Evolutionary conservation across 2,888 invertebrate genomes (phyloP).

Genomic region (Drosophila austrosaltans): DNA sequence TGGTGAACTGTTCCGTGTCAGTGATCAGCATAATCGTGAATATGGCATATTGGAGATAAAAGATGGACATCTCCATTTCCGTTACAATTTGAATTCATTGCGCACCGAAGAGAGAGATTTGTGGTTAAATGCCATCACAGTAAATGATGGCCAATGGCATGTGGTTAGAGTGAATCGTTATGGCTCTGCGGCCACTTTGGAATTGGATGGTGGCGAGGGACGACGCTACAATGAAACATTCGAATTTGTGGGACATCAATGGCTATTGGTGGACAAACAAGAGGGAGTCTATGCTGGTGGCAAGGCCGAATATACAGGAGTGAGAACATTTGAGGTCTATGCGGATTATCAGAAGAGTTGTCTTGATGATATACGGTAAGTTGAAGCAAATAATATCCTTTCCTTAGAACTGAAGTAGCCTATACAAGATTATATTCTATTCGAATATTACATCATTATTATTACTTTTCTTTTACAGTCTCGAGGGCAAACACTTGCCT

Average conservation of each 20-base stretch:
- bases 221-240: slow-evolving; percentile 96
- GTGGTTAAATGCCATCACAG: slow-evolving; percentile 94
- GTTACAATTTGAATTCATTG: slow-evolving; percentile 95
- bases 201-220: slow-evolving; percentile 97
- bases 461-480: slow-evolving; percentile 83
- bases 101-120: slow-evolving; percentile 95
- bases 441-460: neutral
- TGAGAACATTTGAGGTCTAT: slow-evolving; percentile 96
- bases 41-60: slow-evolving; percentile 96
- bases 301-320: slow-evolving; percentile 97
- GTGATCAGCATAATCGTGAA: slow-evolving; percentile 96
- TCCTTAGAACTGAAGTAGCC: too few relatives aligned
- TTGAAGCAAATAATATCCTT: neutral
- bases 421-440: neutral
- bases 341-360: slow-evolving; percentile 97
- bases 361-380: slow-evolving; percentile 86
- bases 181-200: slow-evolving; percentile 95
- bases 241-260: slow-evolving; percentile 94
- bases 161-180: slow-evolving; percentile 95
- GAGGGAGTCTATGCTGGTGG: slow-evolving; percentile 98
- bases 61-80: slow-evolving; percentile 94
- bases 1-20: slow-evolving; percentile 96
- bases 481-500: slow-evolving; percentile 97
- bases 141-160: slow-evolving; percentile 99
- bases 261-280: slow-evolving; percentile 95